Evolutionary conservation across 2,888 invertebrate genomes (phyloP).

Genomic region (Stenotaenia linearis): DNA sequence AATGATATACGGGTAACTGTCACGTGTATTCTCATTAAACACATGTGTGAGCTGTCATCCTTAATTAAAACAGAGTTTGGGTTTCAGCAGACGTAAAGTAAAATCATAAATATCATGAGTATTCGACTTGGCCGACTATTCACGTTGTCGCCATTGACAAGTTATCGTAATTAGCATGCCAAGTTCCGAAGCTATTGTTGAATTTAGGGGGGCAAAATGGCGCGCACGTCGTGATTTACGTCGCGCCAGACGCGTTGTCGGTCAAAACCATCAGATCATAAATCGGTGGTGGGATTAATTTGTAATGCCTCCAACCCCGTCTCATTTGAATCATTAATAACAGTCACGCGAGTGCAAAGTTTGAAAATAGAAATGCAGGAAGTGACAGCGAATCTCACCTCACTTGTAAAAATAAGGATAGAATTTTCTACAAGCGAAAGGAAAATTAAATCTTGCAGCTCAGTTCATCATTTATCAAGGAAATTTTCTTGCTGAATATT

Average conservation of each 20-base stretch:
- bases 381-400: background rate
- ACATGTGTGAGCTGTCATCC: background rate
- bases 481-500: background rate
- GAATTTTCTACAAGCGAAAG: background rate
- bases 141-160: background rate
- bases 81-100: background rate
- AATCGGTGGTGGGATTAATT: background rate
- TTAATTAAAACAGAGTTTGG: background rate
- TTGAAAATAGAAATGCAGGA: background rate
- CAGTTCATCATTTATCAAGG: background rate
- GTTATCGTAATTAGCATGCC: background rate
- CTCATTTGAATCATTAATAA: background rate
- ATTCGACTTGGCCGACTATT: background rate
- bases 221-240: background rate
- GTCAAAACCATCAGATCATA: background rate
- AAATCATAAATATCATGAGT: background rate
- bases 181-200: background rate
- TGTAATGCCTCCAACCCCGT: background rate
- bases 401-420: background rate
- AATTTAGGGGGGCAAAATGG: background rate
- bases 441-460: background rate
- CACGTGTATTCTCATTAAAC: background rate
- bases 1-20: background rate
- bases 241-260: background rate
- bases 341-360: background rate